These are phyloP conservation scores for Rhyzopertha dominica DNA, from an alignment of 1,140 invertebrate species.

Conservation along the genomic window DNA sequence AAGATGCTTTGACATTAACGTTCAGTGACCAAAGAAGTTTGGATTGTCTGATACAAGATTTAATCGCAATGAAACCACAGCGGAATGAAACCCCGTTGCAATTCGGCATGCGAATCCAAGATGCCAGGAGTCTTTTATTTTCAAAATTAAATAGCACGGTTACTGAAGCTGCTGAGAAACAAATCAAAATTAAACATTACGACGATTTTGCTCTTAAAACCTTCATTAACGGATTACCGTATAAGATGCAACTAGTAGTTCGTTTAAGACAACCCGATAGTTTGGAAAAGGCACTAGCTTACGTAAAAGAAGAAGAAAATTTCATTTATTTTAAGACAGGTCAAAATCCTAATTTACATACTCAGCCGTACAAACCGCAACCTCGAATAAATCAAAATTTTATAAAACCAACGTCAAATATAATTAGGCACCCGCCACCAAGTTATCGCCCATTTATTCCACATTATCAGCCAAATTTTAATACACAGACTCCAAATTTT, in stretches of 20 bases:
- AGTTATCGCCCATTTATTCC: too few relatives aligned
- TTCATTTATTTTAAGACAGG: slow-evolving; percentile 17
- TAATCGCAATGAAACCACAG: slow-evolving; percentile 18
- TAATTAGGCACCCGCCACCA: too few relatives aligned
- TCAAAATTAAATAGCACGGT: slow-evolving; percentile 20
- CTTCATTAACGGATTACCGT: slow-evolving; percentile 15
- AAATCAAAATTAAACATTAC: slow-evolving; percentile 12
- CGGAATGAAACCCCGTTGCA: slow-evolving; percentile 21
- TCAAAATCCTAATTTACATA: too few relatives aligned
- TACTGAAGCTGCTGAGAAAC: slow-evolving; percentile 7
- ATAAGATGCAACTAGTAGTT: slow-evolving; percentile 13
- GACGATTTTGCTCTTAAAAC: slow-evolving; percentile 20
- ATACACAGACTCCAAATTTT: too few relatives aligned
- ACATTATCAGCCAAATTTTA: too few relatives aligned
- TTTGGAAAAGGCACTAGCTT: slow-evolving; percentile 18
- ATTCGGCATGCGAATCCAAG: slow-evolving; percentile 26
- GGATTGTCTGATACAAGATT: slow-evolving; percentile 26
- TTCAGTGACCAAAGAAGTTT: slow-evolving; percentile 24
- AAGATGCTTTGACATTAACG: slow-evolving; percentile 17
- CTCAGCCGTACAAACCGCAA: too few relatives aligned
- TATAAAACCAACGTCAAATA: too few relatives aligned
- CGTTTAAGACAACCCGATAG: slow-evolving; percentile 13
- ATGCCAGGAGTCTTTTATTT: slow-evolving; percentile 18
- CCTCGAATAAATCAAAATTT: too few relatives aligned
- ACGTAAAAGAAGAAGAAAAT: slow-evolving; percentile 21